phyloP scores from a whole-genome alignment of 2,797 vertebrate genomes.

The Pseudochirops cupreus region DNA sequence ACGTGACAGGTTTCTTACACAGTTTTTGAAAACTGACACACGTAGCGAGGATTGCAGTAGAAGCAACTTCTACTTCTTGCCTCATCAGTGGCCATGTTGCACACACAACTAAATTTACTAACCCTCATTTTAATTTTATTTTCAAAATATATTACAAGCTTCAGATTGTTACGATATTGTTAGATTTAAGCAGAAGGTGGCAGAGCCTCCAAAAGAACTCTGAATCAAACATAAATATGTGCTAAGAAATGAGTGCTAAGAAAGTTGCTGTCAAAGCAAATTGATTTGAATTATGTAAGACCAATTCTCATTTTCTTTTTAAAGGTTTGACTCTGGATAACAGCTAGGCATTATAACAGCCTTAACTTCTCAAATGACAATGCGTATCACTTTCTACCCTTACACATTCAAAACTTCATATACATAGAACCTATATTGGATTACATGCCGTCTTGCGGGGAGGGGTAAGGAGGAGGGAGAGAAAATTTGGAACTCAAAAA shows the following conservation, averaged over 20 bases:
- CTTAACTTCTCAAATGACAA: conserved; percentile 71
- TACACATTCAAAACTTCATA: conserved; percentile 44
- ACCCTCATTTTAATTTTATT: conserved; percentile 62
- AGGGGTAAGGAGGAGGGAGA: no score
- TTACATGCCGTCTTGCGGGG: no score
- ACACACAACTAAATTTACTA: conserved; percentile 26
- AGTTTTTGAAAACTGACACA: conserved; percentile 25
- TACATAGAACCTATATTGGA: no score
- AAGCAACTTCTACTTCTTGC: conserved; percentile 45
- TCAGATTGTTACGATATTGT: conserved; percentile 14
- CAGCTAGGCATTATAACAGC: conserved; percentile 69
- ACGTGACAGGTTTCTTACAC: conserved; percentile 49
- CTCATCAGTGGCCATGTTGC: conserved; percentile 30
- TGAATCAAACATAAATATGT: conserved; percentile 80
- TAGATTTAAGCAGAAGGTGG: conserved; percentile 55
- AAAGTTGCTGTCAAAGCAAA: conserved; percentile 82
- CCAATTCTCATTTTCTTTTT: conserved; percentile 44
- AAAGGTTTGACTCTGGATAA: conserved; percentile 52
- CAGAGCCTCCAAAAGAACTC: conserved; percentile 26
- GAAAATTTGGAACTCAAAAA: no score
- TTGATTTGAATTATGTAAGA: conserved; percentile 74
- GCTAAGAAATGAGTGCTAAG: conserved; percentile 71
- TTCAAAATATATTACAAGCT: conserved; percentile 52
- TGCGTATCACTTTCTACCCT: conserved; percentile 64
- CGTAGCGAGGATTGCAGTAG: background rate